Evolutionary conservation across 2,888 invertebrate species (phyloP).

Genomic region (Calameuta idolon): DNA sequence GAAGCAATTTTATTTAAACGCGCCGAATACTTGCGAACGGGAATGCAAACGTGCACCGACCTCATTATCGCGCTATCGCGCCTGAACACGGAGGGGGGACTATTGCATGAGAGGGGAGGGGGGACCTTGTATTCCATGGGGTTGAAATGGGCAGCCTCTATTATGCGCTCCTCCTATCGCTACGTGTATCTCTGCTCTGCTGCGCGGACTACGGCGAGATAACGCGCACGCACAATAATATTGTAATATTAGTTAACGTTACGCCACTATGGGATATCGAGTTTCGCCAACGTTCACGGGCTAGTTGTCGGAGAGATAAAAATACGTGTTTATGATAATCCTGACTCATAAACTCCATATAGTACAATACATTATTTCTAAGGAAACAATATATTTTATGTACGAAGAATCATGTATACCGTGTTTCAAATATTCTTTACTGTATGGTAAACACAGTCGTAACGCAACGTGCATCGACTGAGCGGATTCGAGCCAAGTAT

Average conservation of each 20-base stretch:
- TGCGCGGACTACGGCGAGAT: slow-evolving; percentile 49
- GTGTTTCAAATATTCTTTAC: too few relatives aligned
- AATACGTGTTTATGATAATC: neutral
- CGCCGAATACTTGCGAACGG: neutral
- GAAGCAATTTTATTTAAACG: neutral
- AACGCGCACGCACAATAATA: slow-evolving; percentile 52
- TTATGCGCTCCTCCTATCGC: slow-evolving; percentile 46
- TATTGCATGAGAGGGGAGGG: slow-evolving; percentile 39
- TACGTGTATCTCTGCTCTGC: slow-evolving; percentile 54
- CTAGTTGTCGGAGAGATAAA: neutral
- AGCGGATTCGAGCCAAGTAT: neutral
- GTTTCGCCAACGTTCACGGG: slow-evolving; percentile 22
- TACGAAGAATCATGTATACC: neutral
- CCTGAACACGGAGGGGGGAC: slow-evolving; percentile 47
- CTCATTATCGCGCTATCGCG: slow-evolving; percentile 55
- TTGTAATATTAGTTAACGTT: slow-evolving; percentile 22
- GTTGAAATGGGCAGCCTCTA: slow-evolving; percentile 36
- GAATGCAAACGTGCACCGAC: slow-evolving; percentile 30
- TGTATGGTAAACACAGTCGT: neutral
- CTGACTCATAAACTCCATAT: too few relatives aligned
- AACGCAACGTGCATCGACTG: neutral
- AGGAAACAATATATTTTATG: neutral
- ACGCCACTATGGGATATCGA: slow-evolving; percentile 2
- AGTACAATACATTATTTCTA: too few relatives aligned
- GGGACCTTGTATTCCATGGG: slow-evolving; percentile 51